A percentile compares a stretch with the other conserved stretches of the same genome.
Conservation (phyloP, 2,797 vertebrate genomes). For the Enteromius fasciolatus region DNA sequence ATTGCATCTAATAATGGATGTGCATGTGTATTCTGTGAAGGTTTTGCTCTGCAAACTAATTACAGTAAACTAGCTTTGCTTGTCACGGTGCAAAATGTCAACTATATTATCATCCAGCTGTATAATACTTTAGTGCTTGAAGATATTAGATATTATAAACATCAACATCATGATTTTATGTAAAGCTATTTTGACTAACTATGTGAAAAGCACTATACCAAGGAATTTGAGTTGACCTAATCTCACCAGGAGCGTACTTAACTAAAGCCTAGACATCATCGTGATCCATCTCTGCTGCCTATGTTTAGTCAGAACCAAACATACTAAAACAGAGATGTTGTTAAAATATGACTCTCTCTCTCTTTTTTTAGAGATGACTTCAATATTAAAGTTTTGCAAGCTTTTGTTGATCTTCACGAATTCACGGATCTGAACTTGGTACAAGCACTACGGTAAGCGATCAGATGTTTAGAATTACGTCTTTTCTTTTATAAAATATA, state of each 20-base stretch:
- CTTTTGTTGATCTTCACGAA: slow-evolving; percentile 79
- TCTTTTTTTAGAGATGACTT: slow-evolving; percentile 84
- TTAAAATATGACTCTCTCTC: not conserved
- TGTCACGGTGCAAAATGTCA: not conserved
- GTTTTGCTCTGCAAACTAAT: not conserved
- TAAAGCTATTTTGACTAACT: not conserved
- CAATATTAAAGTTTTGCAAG: slow-evolving; percentile 91
- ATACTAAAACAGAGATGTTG: not conserved
- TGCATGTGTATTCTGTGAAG: not conserved
- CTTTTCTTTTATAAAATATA: not conserved
- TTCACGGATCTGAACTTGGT: slow-evolving; percentile 77
- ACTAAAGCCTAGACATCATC: not conserved
- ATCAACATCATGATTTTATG: not conserved
- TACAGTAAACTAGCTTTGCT: not conserved
- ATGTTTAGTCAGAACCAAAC: not conserved
- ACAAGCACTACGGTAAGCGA: slow-evolving; percentile 54
- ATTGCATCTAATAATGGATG: not conserved
- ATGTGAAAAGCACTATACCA: not conserved
- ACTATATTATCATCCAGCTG: not conserved
- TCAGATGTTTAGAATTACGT: not conserved
- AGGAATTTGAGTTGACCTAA: not conserved
- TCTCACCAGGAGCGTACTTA: not conserved
- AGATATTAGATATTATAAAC: not conserved
- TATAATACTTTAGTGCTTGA: not conserved
- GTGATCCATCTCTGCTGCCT: not conserved